Evolutionary conservation across 2,888 invertebrate genomes (phyloP).

Genomic region (Heliconius sara): DNA sequence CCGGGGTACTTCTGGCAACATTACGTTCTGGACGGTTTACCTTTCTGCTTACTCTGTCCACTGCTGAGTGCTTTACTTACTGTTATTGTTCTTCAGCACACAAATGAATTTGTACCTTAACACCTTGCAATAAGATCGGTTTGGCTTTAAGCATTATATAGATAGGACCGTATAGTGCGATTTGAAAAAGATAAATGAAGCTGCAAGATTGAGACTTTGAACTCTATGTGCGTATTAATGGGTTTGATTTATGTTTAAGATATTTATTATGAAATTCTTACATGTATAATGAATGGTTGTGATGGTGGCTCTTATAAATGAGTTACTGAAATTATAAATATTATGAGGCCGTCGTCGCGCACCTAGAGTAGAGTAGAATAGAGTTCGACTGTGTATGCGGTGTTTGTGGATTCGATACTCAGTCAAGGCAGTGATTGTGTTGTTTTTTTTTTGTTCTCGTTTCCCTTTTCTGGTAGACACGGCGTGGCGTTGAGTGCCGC

Average conservation of each 20-base stretch:
- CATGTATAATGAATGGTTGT: slow-evolving; percentile 12
- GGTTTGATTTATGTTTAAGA: slow-evolving; percentile 14
- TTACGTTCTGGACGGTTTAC: slow-evolving; percentile 49
- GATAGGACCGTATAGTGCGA: background rate
- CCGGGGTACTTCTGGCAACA: slow-evolving; percentile 1
- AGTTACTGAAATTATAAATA: no score
- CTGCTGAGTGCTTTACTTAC: slow-evolving; percentile 39
- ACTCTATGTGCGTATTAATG: background rate
- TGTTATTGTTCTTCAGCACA: slow-evolving; percentile 27
- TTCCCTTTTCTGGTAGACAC: no score
- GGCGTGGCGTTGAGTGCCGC: no score
- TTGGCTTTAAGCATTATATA: background rate
- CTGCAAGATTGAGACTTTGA: slow-evolving; percentile 23
- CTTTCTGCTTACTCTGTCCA: slow-evolving; percentile 39
- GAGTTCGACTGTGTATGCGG: no score
- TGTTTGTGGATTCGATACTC: no score
- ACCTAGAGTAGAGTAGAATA: no score
- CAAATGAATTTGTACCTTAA: slow-evolving; percentile 7
- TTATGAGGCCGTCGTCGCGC: no score
- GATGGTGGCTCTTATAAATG: background rate
- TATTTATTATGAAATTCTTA: background rate
- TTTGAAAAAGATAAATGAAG: slow-evolving; percentile 30
- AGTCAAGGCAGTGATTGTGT: no score
- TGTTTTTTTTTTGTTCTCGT: no score
- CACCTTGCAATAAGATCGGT: background rate